Evolutionary conservation across 1,140 invertebrate species (phyloP), one percentile per base, ranked within the genome.

Genomic region (Hylaeus volcanicus): DNA sequence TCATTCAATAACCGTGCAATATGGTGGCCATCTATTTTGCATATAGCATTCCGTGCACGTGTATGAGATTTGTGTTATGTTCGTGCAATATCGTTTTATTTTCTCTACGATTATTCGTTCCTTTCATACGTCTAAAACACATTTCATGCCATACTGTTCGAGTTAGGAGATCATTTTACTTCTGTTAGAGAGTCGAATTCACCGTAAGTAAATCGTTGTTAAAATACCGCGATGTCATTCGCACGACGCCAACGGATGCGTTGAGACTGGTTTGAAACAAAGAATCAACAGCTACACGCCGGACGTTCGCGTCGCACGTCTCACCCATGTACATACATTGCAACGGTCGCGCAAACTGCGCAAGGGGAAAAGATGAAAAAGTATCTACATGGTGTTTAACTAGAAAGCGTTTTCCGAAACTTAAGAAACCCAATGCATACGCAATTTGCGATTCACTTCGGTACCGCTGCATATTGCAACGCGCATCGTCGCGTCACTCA

Each of bases 1-100:
- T 61, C n/a, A 55, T 56, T 70, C 56, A 81, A 71, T 80, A 63
- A 78, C 69, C 81, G 68, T 51, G 53, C 72, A 68, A 53, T 82
- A 80, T 73, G 83, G 64, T 74, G 58, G 73, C 43, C 82, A 84
- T 86, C 65, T 81, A 61, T 60, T 86, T 84, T 86, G 66, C 70
- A 81, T 86, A 84, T 39, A 56, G 77, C 73, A 84, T 74, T 55
- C 61, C 66, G 37, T 66, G 77, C 74, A 71, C 81, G 74, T 82
- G 79, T 81, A 81, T 81, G 78, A 86, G 82, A 86, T 86, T 81
- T 78, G 84, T 77, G 43, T 56, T 64, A 68, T 37, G 53, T 8
- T 65, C 37, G 39, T 39, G 69, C 70, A 71, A 84, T 84, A 81
- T 69, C 77, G 51, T 76, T 80, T 76, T 43, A 66, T 60, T 75